Base-by-base conservation (phyloP, 1,140 invertebrate species). In the Drosophila varians region DNA sequence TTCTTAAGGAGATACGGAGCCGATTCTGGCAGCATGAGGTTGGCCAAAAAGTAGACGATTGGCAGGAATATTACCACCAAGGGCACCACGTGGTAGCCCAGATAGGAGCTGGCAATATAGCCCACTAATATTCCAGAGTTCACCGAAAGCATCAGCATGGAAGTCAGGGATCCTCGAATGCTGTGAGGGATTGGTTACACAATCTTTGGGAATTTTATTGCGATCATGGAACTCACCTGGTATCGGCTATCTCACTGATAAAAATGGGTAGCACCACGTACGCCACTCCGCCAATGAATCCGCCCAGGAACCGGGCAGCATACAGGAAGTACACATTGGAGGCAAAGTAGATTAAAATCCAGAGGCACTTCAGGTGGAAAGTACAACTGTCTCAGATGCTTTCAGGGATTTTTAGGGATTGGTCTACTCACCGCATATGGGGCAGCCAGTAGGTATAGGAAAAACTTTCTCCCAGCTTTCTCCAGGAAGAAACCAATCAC, bases 111-210 rank as follows among this genome's bases (percentile, higher is more conserved):
- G n/a, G 6, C 4, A 14, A 16, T 38, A 38, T 38, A 38, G 6
- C 36, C 36, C 6, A 16, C 12, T 16, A 38, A 16, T 14, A 38
- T 96, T 0, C 97, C 97, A 9, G 95, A 83, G 4, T 95, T 96
- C 1, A 97, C 92, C 58, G 95, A 95, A 1, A 98, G 90, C 90
- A 97, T 96, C 65, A 97, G 95, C 79, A 96, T 94, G 0, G 96
- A 94, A 0, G 96, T 96, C 1, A 98, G 91, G 0, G 94, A 92
- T 4, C 97, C 97, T 38, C 96, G 92, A 51, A 96, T 94, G 3
- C 80, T 97, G 18, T 1, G 4, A 40, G 2, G 7, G 3, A 1
- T 28, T 18, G 1, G n/a, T 11, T 38, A 3, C 14, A 3, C 11
- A 3, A 9, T 12, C 12, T 36, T n/a, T 23, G 9, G 12, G 11